Conservation (phyloP, 2,888 invertebrate genomes). For the Chironomus tentans region DNA sequence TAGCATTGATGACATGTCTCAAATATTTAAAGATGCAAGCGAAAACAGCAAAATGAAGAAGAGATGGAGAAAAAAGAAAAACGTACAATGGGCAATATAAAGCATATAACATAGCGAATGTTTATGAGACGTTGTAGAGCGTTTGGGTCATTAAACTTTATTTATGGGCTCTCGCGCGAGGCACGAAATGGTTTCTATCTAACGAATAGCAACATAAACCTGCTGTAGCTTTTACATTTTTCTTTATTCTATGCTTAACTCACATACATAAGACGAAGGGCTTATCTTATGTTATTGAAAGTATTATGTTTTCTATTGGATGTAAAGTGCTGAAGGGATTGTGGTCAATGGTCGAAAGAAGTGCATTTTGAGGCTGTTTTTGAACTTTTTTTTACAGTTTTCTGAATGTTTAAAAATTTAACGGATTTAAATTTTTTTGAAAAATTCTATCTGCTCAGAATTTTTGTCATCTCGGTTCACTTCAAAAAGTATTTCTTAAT, state of each 20-base stretch:
- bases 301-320: not conserved
- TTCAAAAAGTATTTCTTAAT: no score
- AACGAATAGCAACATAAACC: conserved; percentile 12
- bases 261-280: not conserved
- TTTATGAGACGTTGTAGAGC: conserved; percentile 14
- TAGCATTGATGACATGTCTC: no score
- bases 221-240: conserved; percentile 2
- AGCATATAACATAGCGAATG: conserved; percentile 20
- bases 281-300: not conserved
- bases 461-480: no score
- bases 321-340: not conserved
- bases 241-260: not conserved
- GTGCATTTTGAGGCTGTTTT: no score
- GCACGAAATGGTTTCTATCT: not conserved
- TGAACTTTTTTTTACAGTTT: no score
- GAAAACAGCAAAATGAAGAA: not conserved
- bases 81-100: conserved; percentile 7
- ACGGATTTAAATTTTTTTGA: no score
- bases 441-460: no score
- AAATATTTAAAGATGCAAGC: not conserved
- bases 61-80: conserved; percentile 9
- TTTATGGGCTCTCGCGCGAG: conserved; percentile 15
- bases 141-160: conserved; percentile 26
- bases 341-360: no score
- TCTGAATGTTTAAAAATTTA: no score